Percentiles rank a stretch among this genome's conserved stretches.
Conservation (phyloP, 2,888 invertebrate species). For the Malachius bipustulatus region DNA sequence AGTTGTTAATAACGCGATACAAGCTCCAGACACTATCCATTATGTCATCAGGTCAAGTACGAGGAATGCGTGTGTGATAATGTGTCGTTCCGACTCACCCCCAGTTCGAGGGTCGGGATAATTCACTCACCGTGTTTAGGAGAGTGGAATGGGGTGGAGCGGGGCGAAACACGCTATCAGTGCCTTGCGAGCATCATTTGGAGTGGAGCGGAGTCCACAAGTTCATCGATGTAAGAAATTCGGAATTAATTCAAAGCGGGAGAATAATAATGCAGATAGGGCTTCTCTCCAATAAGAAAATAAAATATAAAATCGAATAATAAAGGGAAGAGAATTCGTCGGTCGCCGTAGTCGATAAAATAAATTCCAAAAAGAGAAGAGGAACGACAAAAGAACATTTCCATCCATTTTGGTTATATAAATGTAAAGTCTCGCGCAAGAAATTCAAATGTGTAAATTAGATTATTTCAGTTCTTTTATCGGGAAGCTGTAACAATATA, state of each 20-base stretch:
- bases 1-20: too few species aligned
- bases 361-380: constrained; percentile 30
- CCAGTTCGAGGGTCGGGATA: too few species aligned
- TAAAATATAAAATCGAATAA: constrained; percentile 34
- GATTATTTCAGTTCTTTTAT: constrained; percentile 37
- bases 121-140: too few species aligned
- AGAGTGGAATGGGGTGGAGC: too few species aligned
- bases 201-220: constrained; percentile 11
- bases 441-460: constrained; percentile 38
- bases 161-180: too few species aligned
- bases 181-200: too few species aligned
- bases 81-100: too few species aligned
- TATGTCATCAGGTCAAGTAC: too few species aligned
- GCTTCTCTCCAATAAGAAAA: constrained; percentile 26
- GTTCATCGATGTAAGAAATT: constrained; percentile 20
- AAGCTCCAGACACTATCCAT: too few species aligned
- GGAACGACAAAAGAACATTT: constrained; percentile 34
- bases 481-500: constrained; percentile 33
- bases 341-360: constrained; percentile 24
- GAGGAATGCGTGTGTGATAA: too few species aligned
- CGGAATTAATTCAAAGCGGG: constrained; percentile 24
- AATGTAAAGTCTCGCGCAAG: constrained; percentile 34
- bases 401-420: constrained; percentile 35
- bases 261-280: constrained; percentile 19
- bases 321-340: constrained; percentile 23